A percentile compares a stretch with the other conserved stretches of the same genome.
These are phyloP conservation scores for Mustela lutreola DNA, from an alignment of 2,113 vertebrate genomes.

Conservation along the genomic window DNA sequence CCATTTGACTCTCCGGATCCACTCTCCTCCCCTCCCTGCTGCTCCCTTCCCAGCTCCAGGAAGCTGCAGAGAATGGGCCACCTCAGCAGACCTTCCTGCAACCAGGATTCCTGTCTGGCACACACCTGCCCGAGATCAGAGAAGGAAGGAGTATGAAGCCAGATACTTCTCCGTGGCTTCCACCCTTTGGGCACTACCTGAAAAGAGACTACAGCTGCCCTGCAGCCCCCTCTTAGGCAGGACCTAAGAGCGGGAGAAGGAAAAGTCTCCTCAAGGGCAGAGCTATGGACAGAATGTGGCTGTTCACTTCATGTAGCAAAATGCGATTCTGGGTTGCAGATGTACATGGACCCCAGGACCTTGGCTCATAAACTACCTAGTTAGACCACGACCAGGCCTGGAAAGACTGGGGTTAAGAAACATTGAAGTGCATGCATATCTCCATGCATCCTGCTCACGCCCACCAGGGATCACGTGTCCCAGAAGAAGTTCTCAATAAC, in stretches of 20 bases:
- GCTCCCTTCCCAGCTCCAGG: not conserved
- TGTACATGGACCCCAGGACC: not conserved
- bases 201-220: rapidly evolving
- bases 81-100: too few relatives aligned
- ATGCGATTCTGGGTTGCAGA: not conserved
- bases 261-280: too few relatives aligned
- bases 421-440: rapidly evolving
- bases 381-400: not conserved
- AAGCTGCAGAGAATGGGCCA: not conserved
- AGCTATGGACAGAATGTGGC: not conserved
- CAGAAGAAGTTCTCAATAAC: rapidly evolving
- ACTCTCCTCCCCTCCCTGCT: too few relatives aligned
- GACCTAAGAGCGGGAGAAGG: not conserved
- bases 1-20: too few relatives aligned
- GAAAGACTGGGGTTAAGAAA: not conserved
- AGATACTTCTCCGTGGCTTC: not conserved
- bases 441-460: rapidly evolving
- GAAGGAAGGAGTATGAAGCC: not conserved
- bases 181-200: not conserved
- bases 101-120: not conserved
- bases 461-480: not conserved
- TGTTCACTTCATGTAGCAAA: not conserved
- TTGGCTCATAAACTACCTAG: not conserved
- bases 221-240: too few relatives aligned
- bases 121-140: not conserved